Conservation (phyloP, 1,140 invertebrate species). For the Cardiocondyla obscurior region DNA sequence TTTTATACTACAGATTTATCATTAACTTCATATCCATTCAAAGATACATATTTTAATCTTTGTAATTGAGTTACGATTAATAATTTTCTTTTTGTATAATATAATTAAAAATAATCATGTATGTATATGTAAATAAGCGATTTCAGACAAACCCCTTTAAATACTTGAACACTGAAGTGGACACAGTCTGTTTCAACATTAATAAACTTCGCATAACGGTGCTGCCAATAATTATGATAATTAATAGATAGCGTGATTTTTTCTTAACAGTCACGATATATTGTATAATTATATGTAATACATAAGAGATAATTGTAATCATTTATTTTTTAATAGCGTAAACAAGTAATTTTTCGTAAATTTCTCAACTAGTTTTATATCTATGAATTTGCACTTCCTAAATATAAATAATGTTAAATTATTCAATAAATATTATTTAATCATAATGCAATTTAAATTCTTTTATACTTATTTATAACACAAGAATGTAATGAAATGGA, state of each 20-base stretch:
- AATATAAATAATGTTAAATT: conserved; percentile 22
- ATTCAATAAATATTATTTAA: conserved; percentile 39
- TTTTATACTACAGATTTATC: background rate
- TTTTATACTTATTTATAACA: too few relatives aligned
- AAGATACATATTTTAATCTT: background rate
- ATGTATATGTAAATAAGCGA: conserved; percentile 13
- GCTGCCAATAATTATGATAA: conserved; percentile 21
- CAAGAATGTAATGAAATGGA: background rate
- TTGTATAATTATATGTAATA: background rate
- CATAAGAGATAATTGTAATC: conserved; percentile 12
- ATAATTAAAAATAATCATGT: background rate
- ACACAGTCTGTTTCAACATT: conserved; percentile 5
- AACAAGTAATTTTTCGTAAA: conserved; percentile 13
- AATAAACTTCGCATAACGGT: conserved; percentile 12
- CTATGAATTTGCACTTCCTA: background rate
- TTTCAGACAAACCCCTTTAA: background rate
- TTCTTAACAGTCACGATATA: background rate
- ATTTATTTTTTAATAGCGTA: conserved; percentile 52
- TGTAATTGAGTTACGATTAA: too few relatives aligned
- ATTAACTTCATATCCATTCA: background rate
- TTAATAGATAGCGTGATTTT: conserved; percentile 15
- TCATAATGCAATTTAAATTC: background rate
- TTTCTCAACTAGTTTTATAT: conserved; percentile 31
- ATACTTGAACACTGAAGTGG: background rate
- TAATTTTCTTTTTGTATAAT: too few relatives aligned